Percentiles rank a stretch among this genome's conserved stretches.
phyloP scores from a whole-genome alignment of 2,797 vertebrate genomes.

The Ambastaia sidthimunki region DNA sequence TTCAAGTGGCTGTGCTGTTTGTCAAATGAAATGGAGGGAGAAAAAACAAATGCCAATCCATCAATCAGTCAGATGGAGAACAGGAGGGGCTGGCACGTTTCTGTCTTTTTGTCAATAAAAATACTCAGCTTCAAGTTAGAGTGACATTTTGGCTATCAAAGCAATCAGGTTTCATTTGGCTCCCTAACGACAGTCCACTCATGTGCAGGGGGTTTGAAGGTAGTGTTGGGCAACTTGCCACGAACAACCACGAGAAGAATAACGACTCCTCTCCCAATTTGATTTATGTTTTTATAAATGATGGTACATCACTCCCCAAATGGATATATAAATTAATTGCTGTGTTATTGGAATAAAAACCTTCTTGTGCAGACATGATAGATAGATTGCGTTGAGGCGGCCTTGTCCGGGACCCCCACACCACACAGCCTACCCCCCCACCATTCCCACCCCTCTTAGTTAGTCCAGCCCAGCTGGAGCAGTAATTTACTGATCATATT shows the following conservation, averaged over 20 bases:
- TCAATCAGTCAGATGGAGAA: conserved; percentile 74
- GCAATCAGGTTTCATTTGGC: conserved; percentile 79
- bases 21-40: conserved; percentile 80
- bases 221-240: conserved; percentile 75
- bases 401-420: conserved; percentile 79
- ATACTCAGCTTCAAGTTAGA: conserved; percentile 75
- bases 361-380: conserved; percentile 90
- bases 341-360: conserved; percentile 93
- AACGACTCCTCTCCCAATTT: conserved; percentile 83
- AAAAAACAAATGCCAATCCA: conserved; percentile 70
- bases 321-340: conserved; percentile 97
- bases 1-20: conserved; percentile 82
- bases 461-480: conserved; percentile 89
- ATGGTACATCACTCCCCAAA: conserved; percentile 87
- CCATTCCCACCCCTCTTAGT: conserved; percentile 83
- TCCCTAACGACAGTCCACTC: conserved; percentile 67
- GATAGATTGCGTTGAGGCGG: conserved; percentile 82
- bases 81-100: conserved; percentile 59
- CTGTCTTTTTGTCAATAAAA: conserved; percentile 79
- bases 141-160: conserved; percentile 82
- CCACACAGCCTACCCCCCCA: too few species aligned
- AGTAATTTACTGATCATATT: conserved; percentile 94
- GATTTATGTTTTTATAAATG: conserved; percentile 95
- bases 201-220: conserved; percentile 26
- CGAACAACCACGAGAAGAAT: conserved; percentile 82